Base-by-base conservation (phyloP, 2,888 invertebrate genomes). In the Lycophotia porphyrea region DNA sequence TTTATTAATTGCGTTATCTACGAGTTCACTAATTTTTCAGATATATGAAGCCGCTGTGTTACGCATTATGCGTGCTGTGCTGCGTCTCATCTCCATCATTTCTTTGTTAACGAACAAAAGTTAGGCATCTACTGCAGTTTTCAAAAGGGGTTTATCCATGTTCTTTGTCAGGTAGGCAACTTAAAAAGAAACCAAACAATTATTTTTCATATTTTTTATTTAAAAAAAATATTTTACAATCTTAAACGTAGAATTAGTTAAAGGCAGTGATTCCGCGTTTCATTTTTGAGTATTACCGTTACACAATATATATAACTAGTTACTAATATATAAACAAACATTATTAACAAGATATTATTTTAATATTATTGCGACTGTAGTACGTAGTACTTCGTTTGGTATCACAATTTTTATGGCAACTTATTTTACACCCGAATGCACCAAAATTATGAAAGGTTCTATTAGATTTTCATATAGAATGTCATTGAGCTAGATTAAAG, bases 351-450 rank as follows among this genome's bases (percentile, higher is more conserved):
- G 88, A 77, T 89, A 78, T 74, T 47, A 86, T 82, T 82, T 76
- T 76, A 74, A 77, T 82, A 80, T 75, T 87, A 86, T 85, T 88
- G 88, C 88, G 88, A 88, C 84, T 88, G 72, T 77, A 70, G 87
- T 88, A 88, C 89, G 64, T 79, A 82, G 87, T 86, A 88, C 84
- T 88, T 88, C 73, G 91, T 95, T 95, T 95, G 95, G 95, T 95
- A 96, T 96, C 95, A 96, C 95, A 95, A 93, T 94, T 91, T 84
- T 78, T 94, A 95, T 94, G 94, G 94, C 94, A 94, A 92, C 93
- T 91, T 91, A 90, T 84, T 85, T 84, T 88, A 81, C 72, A 63
- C 75, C 74, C 74, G 72, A 63, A 64, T 71, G 72, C 88, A 85
- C 82, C 81, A 77, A 87, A 85, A 77, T 79, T 68, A 71, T 34